Evolutionary conservation across 2,888 invertebrate species (phyloP).

Genomic region (Ligdia adustata): DNA sequence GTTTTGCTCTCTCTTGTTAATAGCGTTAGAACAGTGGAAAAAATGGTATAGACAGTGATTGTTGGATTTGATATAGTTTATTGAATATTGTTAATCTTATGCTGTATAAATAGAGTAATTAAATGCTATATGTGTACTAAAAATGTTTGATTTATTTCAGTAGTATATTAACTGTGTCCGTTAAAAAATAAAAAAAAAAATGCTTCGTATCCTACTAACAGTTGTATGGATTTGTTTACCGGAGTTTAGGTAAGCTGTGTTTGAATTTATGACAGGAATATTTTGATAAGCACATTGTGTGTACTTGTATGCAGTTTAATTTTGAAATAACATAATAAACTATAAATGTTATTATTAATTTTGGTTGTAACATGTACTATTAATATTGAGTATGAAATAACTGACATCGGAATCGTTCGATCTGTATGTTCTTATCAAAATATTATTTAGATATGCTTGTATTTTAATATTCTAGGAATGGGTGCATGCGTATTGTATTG

Average conservation of each 20-base stretch:
- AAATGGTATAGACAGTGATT: constrained; percentile 81
- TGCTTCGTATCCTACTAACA: constrained; percentile 60
- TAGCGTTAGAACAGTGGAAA: constrained; percentile 79
- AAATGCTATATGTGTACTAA: constrained; percentile 82
- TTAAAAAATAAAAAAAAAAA: constrained; percentile 45
- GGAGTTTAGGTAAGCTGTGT: constrained; percentile 75
- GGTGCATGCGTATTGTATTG: constrained; percentile 52
- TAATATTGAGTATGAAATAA: too few species aligned
- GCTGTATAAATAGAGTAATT: constrained; percentile 84
- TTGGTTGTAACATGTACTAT: too few species aligned
- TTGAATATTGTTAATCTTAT: constrained; percentile 83
- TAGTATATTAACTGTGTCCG: constrained; percentile 51
- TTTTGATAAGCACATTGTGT: constrained; percentile 54
- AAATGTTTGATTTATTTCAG: constrained; percentile 78
- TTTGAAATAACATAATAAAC: too few species aligned
- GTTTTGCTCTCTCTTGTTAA: constrained; percentile 81
- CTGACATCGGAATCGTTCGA: too few species aligned
- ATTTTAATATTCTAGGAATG: constrained; percentile 31
- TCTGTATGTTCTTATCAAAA: constrained; percentile 51
- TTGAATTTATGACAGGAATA: constrained; percentile 52
- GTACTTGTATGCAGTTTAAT: too few species aligned
- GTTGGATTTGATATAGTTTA: constrained; percentile 85
- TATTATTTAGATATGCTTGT: constrained; percentile 43
- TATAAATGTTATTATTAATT: too few species aligned
- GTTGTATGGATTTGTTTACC: constrained; percentile 51